phyloP scores from a whole-genome alignment of 1,140 invertebrate genomes.

The Panulirus ornatus region DNA sequence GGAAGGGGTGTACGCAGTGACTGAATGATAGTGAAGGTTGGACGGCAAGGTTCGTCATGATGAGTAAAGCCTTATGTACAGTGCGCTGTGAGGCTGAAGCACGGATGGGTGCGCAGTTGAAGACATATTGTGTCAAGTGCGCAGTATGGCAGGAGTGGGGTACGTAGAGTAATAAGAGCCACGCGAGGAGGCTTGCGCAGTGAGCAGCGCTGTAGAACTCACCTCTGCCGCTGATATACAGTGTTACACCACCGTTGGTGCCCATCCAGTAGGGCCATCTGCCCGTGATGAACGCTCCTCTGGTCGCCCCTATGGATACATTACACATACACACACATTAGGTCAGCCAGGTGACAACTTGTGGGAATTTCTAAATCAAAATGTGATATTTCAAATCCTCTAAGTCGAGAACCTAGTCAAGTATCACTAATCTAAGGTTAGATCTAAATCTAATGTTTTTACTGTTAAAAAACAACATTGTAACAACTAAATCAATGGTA shows the following conservation, averaged over 20 bases:
- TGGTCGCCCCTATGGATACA: constrained; percentile 9
- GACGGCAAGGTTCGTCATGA: background rate
- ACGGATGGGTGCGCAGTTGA: background rate
- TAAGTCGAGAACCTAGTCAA: background rate
- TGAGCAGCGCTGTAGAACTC: no score
- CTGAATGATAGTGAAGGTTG: no score
- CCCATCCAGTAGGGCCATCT: constrained; percentile 27
- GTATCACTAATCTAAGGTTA: background rate
- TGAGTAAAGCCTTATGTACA: background rate
- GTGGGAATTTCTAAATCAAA: background rate
- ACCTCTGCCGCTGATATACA: constrained; percentile 13
- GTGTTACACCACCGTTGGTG: background rate
- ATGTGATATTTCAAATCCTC: background rate
- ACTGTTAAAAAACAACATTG: background rate
- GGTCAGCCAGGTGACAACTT: background rate
- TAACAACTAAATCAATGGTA: no score
- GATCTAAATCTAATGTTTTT: background rate
- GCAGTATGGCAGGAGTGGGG: background rate
- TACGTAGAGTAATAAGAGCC: background rate
- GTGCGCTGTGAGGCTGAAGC: background rate
- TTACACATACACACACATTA: background rate
- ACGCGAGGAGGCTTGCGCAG: background rate
- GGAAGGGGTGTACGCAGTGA: no score
- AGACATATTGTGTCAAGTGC: background rate
- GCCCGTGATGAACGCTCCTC: background rate